These are phyloP conservation scores for Neopelma chrysocephalum DNA, from an alignment of 2,797 vertebrate species.

Conservation along the genomic window DNA sequence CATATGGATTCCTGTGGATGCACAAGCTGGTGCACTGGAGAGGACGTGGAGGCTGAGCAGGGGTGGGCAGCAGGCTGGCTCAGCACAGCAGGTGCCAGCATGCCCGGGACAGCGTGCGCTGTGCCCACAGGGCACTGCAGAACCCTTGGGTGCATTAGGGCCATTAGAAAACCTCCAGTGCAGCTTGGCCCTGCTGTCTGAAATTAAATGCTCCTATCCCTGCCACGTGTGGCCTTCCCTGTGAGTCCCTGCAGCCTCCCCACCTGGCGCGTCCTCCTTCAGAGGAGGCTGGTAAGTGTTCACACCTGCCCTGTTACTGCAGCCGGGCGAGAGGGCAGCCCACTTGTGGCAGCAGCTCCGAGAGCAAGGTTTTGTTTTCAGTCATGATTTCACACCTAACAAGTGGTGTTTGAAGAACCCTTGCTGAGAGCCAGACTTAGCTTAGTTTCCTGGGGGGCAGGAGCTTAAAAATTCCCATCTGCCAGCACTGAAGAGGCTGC, in stretches of 20 bases:
- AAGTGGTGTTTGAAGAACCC: not conserved
- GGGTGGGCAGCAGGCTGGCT: not conserved
- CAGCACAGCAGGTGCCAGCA: not conserved
- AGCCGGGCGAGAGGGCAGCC: not conserved
- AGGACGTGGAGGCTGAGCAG: not conserved
- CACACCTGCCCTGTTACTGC: rapidly evolving
- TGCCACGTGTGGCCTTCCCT: not conserved
- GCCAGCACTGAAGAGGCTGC: not conserved
- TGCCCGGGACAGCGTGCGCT: rapidly evolving
- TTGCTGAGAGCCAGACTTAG: not conserved
- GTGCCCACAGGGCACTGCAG: not conserved
- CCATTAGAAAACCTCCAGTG: not conserved
- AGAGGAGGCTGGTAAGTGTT: not conserved
- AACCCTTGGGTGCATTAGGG: rapidly evolving
- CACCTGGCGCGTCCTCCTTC: not conserved
- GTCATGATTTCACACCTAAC: not conserved
- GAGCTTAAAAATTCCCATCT: not conserved
- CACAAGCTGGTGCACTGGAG: not conserved
- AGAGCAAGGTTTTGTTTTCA: not conserved
- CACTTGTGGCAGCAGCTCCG: rapidly evolving
- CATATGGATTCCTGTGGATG: rapidly evolving
- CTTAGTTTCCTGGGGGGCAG: not conserved
- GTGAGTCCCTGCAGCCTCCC: not conserved
- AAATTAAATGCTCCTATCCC: not conserved
- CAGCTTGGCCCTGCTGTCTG: not conserved